Evolutionary conservation across 2,888 invertebrate genomes (phyloP).

Genomic region (Drosophila mayaguana): DNA sequence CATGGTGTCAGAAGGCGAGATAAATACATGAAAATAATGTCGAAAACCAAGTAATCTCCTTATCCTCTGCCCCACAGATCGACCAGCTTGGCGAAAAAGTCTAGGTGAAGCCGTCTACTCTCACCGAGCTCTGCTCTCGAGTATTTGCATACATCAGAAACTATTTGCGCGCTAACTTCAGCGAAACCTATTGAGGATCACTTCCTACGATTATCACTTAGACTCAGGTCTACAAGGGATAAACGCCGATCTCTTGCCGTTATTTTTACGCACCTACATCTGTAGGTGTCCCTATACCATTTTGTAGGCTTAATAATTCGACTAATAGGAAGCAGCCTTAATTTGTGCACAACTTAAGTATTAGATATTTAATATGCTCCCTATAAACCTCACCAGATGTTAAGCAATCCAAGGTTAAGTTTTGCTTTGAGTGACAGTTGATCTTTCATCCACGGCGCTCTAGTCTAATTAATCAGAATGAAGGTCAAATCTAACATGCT

Average conservation of each 20-base stretch:
- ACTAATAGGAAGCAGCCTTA: background rate
- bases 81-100: slow-evolving; percentile 76
- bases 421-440: background rate
- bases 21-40: background rate
- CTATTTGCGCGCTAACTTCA: slow-evolving; percentile 16
- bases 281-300: background rate
- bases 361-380: background rate
- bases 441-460: slow-evolving; percentile 2
- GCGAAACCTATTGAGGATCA: slow-evolving; percentile 16
- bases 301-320: background rate
- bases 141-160: slow-evolving; percentile 17
- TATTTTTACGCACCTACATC: background rate
- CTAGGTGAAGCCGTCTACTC: slow-evolving; percentile 73
- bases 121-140: background rate
- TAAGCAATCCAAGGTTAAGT: background rate
- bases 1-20: slow-evolving; percentile 87
- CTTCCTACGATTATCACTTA: slow-evolving; percentile 11
- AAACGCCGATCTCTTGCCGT: background rate
- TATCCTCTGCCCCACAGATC: slow-evolving; percentile 56
- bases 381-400: background rate
- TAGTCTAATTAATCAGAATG: background rate
- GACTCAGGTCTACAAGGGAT: background rate
- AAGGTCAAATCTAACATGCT: background rate
- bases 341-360: slow-evolving; percentile 1
- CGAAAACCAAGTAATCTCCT: background rate